Evolutionary conservation across 2,888 invertebrate species (phyloP).

Genomic region (Ormyrus thymus): DNA sequence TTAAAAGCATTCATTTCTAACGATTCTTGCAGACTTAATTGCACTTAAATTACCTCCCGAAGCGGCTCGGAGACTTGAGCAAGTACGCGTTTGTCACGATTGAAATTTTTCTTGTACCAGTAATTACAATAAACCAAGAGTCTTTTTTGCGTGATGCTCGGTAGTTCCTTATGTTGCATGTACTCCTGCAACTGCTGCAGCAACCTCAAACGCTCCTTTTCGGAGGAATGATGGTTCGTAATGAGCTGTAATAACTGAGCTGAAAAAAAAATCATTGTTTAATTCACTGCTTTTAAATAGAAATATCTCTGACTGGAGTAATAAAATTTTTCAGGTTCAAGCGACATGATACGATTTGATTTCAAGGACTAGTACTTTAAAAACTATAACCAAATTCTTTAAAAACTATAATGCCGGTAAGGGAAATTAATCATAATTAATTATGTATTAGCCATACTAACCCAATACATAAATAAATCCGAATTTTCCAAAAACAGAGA

Average conservation of each 20-base stretch:
- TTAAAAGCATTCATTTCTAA: neutral
- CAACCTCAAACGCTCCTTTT: conserved; percentile 61
- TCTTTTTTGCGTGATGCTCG: conserved; percentile 68
- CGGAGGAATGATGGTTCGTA: conserved; percentile 61
- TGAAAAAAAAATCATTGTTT: conserved; percentile 39
- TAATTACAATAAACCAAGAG: conserved; percentile 72
- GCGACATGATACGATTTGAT: no score
- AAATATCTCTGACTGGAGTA: neutral
- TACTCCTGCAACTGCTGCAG: conserved; percentile 74
- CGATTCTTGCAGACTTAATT: no score
- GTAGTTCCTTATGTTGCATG: conserved; percentile 74
- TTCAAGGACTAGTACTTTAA: no score
- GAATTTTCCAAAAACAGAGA: conserved; percentile 65
- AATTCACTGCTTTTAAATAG: neutral
- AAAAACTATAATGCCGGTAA: no score
- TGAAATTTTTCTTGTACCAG: conserved; percentile 72
- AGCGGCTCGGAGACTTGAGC: conserved; percentile 71
- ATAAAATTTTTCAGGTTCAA: no score
- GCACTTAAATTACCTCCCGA: conserved; percentile 60
- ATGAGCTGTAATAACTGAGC: conserved; percentile 65
- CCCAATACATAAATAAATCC: conserved; percentile 67
- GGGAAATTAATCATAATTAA: no score
- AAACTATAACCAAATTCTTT: no score
- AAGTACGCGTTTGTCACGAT: conserved; percentile 72
- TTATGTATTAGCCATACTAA: conserved; percentile 14